Base-by-base conservation (phyloP, 64 coral and sea anemone genomes). In the Cladopsammia gracilis region DNA sequence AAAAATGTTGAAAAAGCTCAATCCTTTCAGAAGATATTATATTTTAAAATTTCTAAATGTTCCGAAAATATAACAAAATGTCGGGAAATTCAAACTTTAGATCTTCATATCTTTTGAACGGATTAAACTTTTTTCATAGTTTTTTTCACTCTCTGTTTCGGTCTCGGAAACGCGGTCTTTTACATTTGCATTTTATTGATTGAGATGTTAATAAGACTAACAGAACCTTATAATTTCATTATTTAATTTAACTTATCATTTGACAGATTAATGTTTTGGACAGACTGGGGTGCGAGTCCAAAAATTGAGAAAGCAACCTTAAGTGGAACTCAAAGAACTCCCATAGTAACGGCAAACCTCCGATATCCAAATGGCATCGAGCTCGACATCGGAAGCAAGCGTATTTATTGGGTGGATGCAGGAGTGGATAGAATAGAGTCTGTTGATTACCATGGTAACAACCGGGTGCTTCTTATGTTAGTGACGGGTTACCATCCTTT, bases 241-340 rank as follows among this genome's bases (percentile, higher is more conserved):
- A 34, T 34, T 34, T 72, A 10, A 25, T 72, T 1, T 72, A 7
- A 13, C 18, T 46, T 51, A 25, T 67, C 50, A 74, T 75, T 85
- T 45, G 25, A 57, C 50, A 92, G 90, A 68, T 58, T 79, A 45
- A 72, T 94, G 92, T 88, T 94, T 64, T 94, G 92, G 92, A 94
- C 76, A 12, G 92, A 89, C 26, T 94, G 91, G 91, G 91, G 91
- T 22, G 20, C 26, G 18, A 47, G 46, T 34, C 83, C 85, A 16
- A 94, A 89, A 62, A 94, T 94, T 14, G 85, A 88, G 61, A 70
- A 59, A 60, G 87, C 92, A 16, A 62, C 57, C 3, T 75, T 94
- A 62, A 88, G 54, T n/a, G 92, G 92, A 82, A 69, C 47, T 7
- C 64, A 79, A 18, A 85, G 76, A 80, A 61, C 34, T 73, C 1